phyloP scores from a whole-genome alignment of 2,888 invertebrate genomes.

The Chrysolina americana region DNA sequence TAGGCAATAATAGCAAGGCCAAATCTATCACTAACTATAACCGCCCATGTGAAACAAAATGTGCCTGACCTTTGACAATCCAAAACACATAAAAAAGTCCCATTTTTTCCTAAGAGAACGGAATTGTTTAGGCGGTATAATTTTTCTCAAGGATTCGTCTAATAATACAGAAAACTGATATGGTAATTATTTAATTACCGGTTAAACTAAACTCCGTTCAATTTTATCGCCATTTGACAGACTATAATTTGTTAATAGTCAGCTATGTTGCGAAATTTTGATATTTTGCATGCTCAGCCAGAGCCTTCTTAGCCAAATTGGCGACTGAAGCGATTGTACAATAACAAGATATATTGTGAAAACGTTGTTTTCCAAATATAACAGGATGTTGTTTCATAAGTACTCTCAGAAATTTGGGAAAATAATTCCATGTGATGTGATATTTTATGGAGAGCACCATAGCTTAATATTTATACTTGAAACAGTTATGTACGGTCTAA shows the following conservation, averaged over 20 bases:
- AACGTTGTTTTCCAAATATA: background rate
- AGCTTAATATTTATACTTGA: too few relatives aligned
- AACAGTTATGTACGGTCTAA: too few relatives aligned
- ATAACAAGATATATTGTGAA: too few relatives aligned
- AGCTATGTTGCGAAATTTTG: slow-evolving; percentile 15
- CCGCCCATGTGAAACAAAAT: slow-evolving; percentile 30
- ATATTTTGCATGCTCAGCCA: slow-evolving; percentile 33
- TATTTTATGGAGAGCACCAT: too few relatives aligned
- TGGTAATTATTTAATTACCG: slow-evolving; percentile 40
- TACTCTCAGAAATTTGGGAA: too few relatives aligned
- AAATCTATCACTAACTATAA: slow-evolving; percentile 24
- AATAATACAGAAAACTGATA: slow-evolving; percentile 36
- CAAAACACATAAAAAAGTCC: slow-evolving; percentile 39
- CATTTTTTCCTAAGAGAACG: slow-evolving; percentile 36
- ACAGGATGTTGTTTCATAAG: too few relatives aligned
- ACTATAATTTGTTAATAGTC: slow-evolving; percentile 39
- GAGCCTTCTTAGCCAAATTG: slow-evolving; percentile 12
- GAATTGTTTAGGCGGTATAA: slow-evolving; percentile 26
- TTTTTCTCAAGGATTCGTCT: slow-evolving; percentile 39
- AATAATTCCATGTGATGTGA: too few relatives aligned
- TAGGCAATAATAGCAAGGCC: slow-evolving; percentile 29
- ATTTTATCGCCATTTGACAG: slow-evolving; percentile 40
- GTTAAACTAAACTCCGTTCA: slow-evolving; percentile 35
- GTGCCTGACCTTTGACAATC: slow-evolving; percentile 43
- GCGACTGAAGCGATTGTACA: background rate